Conservation (phyloP, 2,797 vertebrate species). For the Liasis olivaceus region DNA sequence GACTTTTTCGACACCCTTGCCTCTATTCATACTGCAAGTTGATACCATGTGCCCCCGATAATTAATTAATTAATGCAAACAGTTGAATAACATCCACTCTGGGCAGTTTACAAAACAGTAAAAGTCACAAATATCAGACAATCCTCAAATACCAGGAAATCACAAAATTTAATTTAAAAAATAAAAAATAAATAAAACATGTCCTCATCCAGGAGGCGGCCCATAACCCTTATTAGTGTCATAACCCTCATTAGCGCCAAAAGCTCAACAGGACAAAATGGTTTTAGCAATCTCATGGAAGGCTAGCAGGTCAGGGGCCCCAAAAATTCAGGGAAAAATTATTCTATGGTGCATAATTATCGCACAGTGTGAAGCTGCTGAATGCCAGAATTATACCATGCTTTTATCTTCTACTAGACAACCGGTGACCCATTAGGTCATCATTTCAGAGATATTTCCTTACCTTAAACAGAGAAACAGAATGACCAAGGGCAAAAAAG, state of each 20-base stretch:
- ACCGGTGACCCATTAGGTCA: no score
- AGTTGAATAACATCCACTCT: not conserved
- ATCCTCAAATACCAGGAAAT: not conserved
- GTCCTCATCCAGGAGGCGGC: not conserved
- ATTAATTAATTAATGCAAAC: no score
- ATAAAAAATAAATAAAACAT: no score
- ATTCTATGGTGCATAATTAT: not conserved
- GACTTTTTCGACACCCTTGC: no score
- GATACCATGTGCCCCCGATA: no score
- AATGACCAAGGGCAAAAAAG: no score
- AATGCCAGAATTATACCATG: not conserved
- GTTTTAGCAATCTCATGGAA: not conserved
- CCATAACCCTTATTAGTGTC: not conserved
- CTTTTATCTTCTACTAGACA: not conserved
- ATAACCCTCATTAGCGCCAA: not conserved
- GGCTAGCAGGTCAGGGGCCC: not conserved
- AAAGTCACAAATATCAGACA: not conserved
- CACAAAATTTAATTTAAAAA: not conserved
- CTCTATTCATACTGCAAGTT: not conserved
- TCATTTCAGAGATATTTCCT: no score
- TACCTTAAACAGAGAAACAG: no score
- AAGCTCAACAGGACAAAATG: not conserved
- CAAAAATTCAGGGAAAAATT: not conserved
- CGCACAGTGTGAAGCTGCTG: not conserved
- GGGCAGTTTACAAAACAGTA: not conserved